Conservation (phyloP, 2,113 vertebrate genomes). For the Murina feae region DNA sequence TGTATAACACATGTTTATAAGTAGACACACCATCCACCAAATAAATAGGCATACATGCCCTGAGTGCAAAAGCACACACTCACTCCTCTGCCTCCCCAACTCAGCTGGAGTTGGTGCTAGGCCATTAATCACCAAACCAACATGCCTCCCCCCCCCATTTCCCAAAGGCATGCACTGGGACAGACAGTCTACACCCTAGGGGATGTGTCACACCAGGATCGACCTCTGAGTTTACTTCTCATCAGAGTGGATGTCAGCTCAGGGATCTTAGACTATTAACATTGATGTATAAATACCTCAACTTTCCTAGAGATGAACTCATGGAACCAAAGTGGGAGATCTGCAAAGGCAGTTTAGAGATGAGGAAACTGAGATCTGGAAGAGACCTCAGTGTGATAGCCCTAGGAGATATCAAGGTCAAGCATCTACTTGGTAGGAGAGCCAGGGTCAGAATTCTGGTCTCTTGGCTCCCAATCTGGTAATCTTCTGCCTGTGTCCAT, state of each 20-base stretch:
- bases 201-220: not conserved
- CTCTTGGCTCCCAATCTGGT: not conserved
- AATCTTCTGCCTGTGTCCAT: not conserved
- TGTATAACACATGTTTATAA: not conserved
- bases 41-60: too few species aligned
- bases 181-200: not conserved
- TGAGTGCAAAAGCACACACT: not conserved
- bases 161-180: not conserved
- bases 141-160: not conserved
- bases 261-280: not conserved
- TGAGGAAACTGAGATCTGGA: not conserved
- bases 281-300: not conserved
- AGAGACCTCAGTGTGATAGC: too few species aligned
- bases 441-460: not conserved
- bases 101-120: not conserved
- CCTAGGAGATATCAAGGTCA: too few species aligned
- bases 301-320: not conserved
- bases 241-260: not conserved
- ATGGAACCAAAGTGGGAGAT: not conserved
- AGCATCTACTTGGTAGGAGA: not conserved
- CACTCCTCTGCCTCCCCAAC: not conserved
- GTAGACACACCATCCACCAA: not conserved
- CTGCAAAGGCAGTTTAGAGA: not conserved
- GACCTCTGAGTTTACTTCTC: not conserved
- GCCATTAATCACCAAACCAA: not conserved